These are phyloP conservation scores for Anthopleura sola DNA, from an alignment of 64 coral and sea anemone genomes.

Conservation along the genomic window DNA sequence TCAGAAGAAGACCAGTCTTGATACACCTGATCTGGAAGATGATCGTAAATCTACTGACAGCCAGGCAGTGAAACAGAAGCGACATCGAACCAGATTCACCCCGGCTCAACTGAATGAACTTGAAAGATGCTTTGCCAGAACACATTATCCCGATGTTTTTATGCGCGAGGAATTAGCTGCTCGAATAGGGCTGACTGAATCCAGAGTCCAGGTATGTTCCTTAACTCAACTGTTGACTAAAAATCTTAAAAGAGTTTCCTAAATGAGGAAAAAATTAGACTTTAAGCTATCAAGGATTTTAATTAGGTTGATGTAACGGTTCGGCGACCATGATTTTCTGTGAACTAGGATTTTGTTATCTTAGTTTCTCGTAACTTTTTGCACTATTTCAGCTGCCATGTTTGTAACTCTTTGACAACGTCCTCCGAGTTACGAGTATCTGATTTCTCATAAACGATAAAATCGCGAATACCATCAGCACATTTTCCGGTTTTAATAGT, in stretches of 20 bases:
- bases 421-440: constrained; percentile 52
- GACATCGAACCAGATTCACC: constrained; percentile 94
- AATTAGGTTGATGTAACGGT: constrained; percentile 98
- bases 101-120: constrained; percentile 95
- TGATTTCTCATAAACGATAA: constrained; percentile 93
- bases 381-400: neutral
- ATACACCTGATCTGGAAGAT: constrained; percentile 85
- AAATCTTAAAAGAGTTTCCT: constrained; percentile 30
- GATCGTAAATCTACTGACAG: constrained; percentile 83
- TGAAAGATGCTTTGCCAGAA: constrained; percentile 92
- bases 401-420: constrained; percentile 10
- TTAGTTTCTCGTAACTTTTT: neutral
- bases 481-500: constrained; percentile 89
- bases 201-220: constrained; percentile 92
- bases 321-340: neutral
- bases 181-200: constrained; percentile 90
- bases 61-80: constrained; percentile 93
- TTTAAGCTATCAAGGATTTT: constrained; percentile 72
- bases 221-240: constrained; percentile 33
- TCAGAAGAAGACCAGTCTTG: constrained; percentile 59
- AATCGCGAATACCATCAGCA: constrained; percentile 72
- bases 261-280: constrained; percentile 83
- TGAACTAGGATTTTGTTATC: neutral
- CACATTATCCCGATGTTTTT: constrained; percentile 96
- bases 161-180: constrained; percentile 98